A percentile compares a stretch with the other conserved stretches of the same genome.
These are phyloP conservation scores for Acarapis woodi DNA, from an alignment of 1,140 invertebrate species.

Conservation along the genomic window DNA sequence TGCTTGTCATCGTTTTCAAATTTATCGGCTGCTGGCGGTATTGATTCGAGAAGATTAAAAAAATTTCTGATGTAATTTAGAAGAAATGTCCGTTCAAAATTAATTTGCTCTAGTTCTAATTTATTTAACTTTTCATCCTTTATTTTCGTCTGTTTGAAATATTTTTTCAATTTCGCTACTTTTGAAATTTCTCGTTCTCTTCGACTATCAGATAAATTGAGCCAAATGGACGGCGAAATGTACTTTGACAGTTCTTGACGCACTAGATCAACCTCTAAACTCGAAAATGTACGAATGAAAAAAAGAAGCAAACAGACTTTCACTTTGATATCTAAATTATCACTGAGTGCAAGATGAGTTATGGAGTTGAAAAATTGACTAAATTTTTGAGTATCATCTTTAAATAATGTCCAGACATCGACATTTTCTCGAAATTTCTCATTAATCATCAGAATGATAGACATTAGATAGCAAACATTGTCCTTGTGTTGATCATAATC, in stretches of 20 bases:
- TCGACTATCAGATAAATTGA: conserved; percentile 47
- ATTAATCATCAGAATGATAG: conserved; percentile 87
- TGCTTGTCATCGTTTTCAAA: conserved; percentile 21
- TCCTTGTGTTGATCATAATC: conserved; percentile 29
- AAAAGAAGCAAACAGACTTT: conserved; percentile 65
- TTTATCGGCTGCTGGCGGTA: conserved; percentile 21
- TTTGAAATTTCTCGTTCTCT: conserved; percentile 54
- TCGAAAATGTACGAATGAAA: conserved; percentile 84
- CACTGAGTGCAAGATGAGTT: conserved; percentile 32
- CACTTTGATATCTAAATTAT: conserved; percentile 27
- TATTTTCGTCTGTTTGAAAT: conserved; percentile 63
- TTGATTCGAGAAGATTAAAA: conserved; percentile 41
- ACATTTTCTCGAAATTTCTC: conserved; percentile 92
- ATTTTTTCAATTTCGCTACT: conserved; percentile 65
- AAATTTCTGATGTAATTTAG: conserved; percentile 70
- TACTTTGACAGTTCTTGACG: conserved; percentile 66
- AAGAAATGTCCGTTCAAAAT: conserved; percentile 66
- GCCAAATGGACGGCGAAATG: conserved; percentile 79
- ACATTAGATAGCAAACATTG: conserved; percentile 32
- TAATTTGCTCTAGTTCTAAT: conserved; percentile 33
- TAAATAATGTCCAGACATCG: conserved; percentile 75
- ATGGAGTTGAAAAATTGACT: conserved; percentile 58
- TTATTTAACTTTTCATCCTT: conserved; percentile 35
- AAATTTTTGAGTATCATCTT: conserved; percentile 48
- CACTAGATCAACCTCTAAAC: conserved; percentile 45